Evolutionary conservation across 2,113 vertebrate genomes (phyloP).

Genomic region (Cochlearius cochlearius): DNA sequence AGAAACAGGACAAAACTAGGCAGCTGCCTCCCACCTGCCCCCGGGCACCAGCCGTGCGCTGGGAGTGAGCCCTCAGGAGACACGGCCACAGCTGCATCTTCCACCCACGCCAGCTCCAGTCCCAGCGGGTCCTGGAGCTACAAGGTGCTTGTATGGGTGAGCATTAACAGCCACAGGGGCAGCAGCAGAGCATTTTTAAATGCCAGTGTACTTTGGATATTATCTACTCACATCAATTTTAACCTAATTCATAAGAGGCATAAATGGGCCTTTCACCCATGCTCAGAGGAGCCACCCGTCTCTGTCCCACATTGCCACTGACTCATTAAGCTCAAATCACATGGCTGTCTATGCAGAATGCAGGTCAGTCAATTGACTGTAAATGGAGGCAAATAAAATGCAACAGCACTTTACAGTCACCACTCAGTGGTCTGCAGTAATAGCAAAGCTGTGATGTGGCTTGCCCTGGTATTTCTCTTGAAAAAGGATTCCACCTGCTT

Average conservation of each 20-base stretch:
- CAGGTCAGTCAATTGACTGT: background rate
- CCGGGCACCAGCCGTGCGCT: background rate
- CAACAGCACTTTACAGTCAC: background rate
- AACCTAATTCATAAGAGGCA: background rate
- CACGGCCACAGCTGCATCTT: background rate
- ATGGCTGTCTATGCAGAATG: background rate
- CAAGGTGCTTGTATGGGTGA: background rate
- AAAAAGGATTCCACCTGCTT: background rate
- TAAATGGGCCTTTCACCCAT: background rate
- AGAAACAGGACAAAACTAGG: background rate
- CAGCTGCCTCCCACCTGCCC: background rate
- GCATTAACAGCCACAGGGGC: background rate
- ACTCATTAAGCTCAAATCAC: background rate
- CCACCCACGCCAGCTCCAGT: background rate
- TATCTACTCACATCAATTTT: background rate
- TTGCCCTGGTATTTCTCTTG: background rate
- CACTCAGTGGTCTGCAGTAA: background rate
- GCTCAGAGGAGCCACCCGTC: background rate
- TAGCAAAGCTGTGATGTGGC: background rate
- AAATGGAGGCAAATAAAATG: background rate
- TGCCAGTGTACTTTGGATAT: accelerated
- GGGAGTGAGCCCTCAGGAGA: background rate
- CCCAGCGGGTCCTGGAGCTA: background rate
- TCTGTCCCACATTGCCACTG: background rate
- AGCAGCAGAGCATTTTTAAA: background rate